Evolutionary conservation across 2,888 invertebrate species (phyloP), one percentile per base, ranked within the genome.

Genomic region (Phengaris arion): DNA sequence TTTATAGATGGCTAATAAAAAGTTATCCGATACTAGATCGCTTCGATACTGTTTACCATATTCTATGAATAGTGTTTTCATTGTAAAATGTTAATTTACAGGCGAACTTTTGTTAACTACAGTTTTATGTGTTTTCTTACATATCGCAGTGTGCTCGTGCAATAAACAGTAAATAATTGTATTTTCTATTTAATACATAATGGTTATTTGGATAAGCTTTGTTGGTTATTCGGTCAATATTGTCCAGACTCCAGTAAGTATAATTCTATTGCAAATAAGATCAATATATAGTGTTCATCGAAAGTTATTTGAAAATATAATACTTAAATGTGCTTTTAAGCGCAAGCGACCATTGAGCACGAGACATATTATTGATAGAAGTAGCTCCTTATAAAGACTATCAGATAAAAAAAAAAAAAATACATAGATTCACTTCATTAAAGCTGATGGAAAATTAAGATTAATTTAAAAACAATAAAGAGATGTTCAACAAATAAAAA

Each of bases 1-100:
- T 79, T 75, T 81, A 79, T 78, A 74, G 79, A 76, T 77, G 77
- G 77, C 79, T 79, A 81, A 81, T 81, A 81, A 80, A 81, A 80
- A 80, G 79, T 81, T 77, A 64, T 75, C 76, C 78, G 69, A 74
- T 74, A 76, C 68, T 78, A 76, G 77, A 80, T 80, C 77, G 76
- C 76, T 77, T 72, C 74, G 76, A 77, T 78, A 55, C 55, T 48
- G 75, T 70, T 75, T 70, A 55, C 55, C 55, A 69, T 70, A 72
- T 75, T 70, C 55, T 70, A 68, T 57, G 46, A 51, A 75, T 70
- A 75, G 54, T 46, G 45, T 52, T 72, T 72, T 72, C 52, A 69
- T 69, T 69, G 48, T 48, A 69, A 46, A 69, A 69, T 69, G 64
- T 64, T 64, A 64, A 64, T 64, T 64, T 64, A 64, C 64, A 12